Percentiles rank a stretch among this genome's conserved stretches.
phyloP scores from a whole-genome alignment of 1,140 invertebrate genomes.

The Drosophila pseudoobscura region DNA sequence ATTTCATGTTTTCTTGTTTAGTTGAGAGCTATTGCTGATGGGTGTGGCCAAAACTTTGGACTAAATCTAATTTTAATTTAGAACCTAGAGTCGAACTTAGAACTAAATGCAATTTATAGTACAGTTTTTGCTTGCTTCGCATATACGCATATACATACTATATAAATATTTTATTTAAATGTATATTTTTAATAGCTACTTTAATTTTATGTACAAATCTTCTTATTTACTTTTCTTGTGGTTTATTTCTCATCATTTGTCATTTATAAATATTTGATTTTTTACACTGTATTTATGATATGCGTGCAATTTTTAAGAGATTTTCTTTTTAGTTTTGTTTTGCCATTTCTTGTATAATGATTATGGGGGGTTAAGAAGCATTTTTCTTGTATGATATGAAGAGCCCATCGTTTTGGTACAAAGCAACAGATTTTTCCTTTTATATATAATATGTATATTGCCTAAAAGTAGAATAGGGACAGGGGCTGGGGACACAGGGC shows the following conservation, averaged over 20 bases:
- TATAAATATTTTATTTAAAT: constrained; percentile 75
- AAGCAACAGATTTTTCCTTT: constrained; percentile 43
- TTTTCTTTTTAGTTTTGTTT: constrained; percentile 6
- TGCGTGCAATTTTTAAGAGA: constrained; percentile 58
- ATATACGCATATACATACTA: constrained; percentile 39
- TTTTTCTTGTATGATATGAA: constrained; percentile 66
- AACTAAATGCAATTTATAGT: constrained; percentile 76
- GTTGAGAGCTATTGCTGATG: constrained; percentile 54
- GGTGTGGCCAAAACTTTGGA: constrained; percentile 52
- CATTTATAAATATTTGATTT: constrained; percentile 52
- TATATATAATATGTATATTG: constrained; percentile 31
- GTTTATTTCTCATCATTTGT: constrained; percentile 13
- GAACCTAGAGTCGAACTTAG: constrained; percentile 65
- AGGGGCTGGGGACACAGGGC: constrained; percentile 4
- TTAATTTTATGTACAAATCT: constrained; percentile 51
- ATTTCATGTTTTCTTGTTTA: constrained; percentile 28
- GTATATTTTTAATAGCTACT: constrained; percentile 77
- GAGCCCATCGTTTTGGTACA: constrained; percentile 64
- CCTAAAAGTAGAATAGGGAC: constrained; percentile 20
- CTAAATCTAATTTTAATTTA: constrained; percentile 70
- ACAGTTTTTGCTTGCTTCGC: constrained; percentile 62
- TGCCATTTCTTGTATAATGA: constrained; percentile 49
- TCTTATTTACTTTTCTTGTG: background rate
- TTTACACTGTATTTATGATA: constrained; percentile 71
- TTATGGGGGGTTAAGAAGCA: constrained; percentile 61